Evolutionary conservation across 2,888 invertebrate genomes (phyloP).

Genomic region (Campopleginae sp.): DNA sequence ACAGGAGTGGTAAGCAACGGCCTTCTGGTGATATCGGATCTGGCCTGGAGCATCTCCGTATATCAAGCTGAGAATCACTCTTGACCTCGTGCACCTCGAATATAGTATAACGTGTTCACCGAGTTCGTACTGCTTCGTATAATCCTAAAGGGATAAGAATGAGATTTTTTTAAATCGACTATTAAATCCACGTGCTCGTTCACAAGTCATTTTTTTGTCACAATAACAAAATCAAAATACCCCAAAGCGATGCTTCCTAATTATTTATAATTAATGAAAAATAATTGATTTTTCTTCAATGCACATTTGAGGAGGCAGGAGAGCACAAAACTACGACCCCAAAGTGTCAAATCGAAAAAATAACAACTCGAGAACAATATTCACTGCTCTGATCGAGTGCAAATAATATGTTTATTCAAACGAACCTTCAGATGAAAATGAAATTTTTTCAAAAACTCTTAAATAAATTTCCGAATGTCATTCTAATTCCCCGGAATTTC

Average conservation of each 20-base stretch:
- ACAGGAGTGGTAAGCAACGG: slow-evolving; percentile 81
- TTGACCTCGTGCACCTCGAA: slow-evolving; percentile 68
- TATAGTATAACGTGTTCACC: slow-evolving; percentile 57
- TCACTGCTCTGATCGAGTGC: too few species aligned
- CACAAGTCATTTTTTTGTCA: neutral
- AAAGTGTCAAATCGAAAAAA: too few species aligned
- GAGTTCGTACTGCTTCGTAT: slow-evolving; percentile 39
- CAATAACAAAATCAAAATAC: neutral
- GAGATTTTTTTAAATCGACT: slow-evolving; percentile 26
- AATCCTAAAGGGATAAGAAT: slow-evolving; percentile 35
- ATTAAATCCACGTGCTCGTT: neutral
- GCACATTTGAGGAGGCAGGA: too few species aligned
- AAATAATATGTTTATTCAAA: too few species aligned
- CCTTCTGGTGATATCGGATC: slow-evolving; percentile 81
- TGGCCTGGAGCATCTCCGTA: slow-evolving; percentile 75
- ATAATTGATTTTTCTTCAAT: neutral
- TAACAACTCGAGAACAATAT: too few species aligned
- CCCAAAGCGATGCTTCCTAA: neutral
- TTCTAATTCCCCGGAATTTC: too few species aligned
- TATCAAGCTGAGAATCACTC: slow-evolving; percentile 76
- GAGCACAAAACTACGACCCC: too few species aligned
- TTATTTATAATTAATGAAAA: neutral
- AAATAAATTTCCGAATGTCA: too few species aligned
- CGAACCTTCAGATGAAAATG: too few species aligned
- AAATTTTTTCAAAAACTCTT: too few species aligned